phyloP scores from a whole-genome alignment of 2,113 vertebrate genomes.

The Rattus norvegicus region DNA sequence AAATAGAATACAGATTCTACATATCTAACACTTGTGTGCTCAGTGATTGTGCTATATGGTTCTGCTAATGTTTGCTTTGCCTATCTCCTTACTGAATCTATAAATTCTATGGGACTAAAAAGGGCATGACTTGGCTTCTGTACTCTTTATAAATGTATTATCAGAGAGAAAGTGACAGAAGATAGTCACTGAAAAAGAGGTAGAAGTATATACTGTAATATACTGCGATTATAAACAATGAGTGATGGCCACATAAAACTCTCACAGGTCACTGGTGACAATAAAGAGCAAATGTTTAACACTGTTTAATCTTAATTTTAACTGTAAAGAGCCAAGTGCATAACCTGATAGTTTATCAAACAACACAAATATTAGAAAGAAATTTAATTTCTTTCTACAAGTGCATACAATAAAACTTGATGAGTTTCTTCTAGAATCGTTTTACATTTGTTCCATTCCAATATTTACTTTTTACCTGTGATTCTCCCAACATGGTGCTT shows the following conservation, averaged over 20 bases:
- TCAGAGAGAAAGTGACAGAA: background rate
- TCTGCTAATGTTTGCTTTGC: background rate
- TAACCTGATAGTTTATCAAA: background rate
- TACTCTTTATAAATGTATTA: background rate
- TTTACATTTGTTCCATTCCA: background rate
- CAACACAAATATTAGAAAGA: background rate
- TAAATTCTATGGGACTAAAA: background rate
- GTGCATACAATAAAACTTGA: background rate
- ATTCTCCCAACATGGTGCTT: background rate
- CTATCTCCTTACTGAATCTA: background rate
- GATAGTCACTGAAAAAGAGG: background rate
- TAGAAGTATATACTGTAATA: background rate
- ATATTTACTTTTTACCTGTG: background rate
- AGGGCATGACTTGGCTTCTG: background rate
- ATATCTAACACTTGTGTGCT: background rate
- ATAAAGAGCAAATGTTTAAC: background rate
- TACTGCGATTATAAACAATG: background rate
- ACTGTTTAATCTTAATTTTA: conserved; percentile 1
- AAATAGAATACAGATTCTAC: background rate
- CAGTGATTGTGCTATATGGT: too few species aligned
- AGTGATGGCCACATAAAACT: background rate
- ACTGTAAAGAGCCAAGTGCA: background rate
- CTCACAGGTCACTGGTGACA: background rate
- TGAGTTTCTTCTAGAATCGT: background rate
- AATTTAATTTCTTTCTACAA: background rate